phyloP scores from a whole-genome alignment of 2,888 invertebrate species.

The Sarcophaga variegata region DNA sequence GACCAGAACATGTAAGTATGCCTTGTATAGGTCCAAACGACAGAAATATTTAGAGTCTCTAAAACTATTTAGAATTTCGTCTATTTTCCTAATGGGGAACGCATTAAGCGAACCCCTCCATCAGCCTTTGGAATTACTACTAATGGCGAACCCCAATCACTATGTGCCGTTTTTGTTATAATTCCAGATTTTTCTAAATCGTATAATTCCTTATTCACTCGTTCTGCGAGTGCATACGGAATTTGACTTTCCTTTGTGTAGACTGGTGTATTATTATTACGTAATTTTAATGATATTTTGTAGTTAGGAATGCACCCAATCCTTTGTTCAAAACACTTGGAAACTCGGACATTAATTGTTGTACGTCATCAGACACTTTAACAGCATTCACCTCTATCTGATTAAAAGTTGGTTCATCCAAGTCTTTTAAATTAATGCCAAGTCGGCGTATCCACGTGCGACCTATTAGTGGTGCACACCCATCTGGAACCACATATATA shows the following conservation, averaged over 20 bases:
- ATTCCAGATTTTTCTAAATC: not conserved
- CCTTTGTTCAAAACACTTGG: conserved; percentile 11
- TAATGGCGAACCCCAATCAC: not conserved
- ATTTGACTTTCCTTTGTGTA: conserved; percentile 1
- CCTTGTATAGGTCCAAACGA: not conserved
- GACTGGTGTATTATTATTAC: conserved; percentile 33
- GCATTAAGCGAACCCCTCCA: too few species aligned
- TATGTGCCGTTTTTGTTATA: conserved; percentile 15
- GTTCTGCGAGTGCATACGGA: too few species aligned
- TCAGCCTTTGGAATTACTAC: too few species aligned
- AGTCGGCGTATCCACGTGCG: conserved; percentile 21
- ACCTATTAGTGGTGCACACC: conserved; percentile 41
- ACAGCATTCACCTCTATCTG: too few species aligned
- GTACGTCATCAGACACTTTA: too few species aligned
- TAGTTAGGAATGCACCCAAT: not conserved
- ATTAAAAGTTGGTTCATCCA: too few species aligned
- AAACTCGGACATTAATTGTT: too few species aligned
- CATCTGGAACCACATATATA: conserved; percentile 46
- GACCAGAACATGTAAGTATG: conserved; percentile 20
- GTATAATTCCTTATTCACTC: not conserved
- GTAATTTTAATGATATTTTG: not conserved
- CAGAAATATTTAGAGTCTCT: not conserved
- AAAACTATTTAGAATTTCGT: conserved; percentile 47
- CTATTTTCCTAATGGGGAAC: conserved; percentile 25
- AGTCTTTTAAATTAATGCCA: too few species aligned